phyloP scores from a whole-genome alignment of 2,113 vertebrate species.

The Progne subis region DNA sequence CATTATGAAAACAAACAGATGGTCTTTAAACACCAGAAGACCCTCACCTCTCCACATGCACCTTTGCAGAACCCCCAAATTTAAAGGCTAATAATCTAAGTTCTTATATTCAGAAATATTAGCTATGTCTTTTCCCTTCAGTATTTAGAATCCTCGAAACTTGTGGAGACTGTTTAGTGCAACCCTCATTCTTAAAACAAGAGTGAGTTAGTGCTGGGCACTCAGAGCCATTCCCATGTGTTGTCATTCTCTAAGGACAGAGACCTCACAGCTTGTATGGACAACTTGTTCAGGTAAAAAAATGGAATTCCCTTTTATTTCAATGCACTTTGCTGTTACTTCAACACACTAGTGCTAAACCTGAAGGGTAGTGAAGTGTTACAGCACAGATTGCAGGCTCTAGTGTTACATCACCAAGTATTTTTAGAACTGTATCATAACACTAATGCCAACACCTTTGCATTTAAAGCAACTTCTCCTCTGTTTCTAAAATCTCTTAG shows the following conservation, averaged over 20 bases:
- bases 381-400: neutral
- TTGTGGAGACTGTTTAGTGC: neutral
- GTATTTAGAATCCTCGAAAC: neutral
- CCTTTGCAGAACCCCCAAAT: neutral
- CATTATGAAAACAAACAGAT: neutral
- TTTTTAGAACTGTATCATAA: neutral
- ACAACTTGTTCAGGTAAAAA: neutral
- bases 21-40: neutral
- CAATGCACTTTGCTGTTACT: neutral
- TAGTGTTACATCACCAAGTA: neutral
- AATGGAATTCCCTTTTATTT: neutral
- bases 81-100: neutral
- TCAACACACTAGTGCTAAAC: neutral
- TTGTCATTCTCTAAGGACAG: neutral
- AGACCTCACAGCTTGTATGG: neutral
- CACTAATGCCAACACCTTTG: neutral
- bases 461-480: neutral
- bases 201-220: neutral
- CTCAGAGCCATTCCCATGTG: fast-evolving
- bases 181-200: fast-evolving
- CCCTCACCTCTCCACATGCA: neutral
- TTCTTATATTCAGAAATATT: neutral
- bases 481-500: neutral
- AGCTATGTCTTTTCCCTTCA: neutral
- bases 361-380: neutral